Base-by-base conservation (phyloP, 2,797 vertebrate species). In the Hippopotamyrus pictus region DNA sequence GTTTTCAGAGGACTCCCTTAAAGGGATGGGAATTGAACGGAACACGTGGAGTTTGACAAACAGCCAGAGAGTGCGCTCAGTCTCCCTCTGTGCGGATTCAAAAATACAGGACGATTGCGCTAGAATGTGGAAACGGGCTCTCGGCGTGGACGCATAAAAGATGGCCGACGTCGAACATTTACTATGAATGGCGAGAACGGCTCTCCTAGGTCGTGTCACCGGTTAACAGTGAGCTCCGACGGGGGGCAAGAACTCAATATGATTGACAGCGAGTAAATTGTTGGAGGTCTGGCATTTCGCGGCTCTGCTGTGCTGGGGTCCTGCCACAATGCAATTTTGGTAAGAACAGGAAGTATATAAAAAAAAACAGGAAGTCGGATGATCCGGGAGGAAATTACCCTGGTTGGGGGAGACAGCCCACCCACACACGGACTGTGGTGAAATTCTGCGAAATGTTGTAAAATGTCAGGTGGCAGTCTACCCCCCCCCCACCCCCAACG, bases 1-100 rank as follows among this genome's bases (percentile, higher is more conserved):
- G 97, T 98, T 98, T 98, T 98, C 97, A 96, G 98, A 98, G 99
- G 97, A 96, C 97, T 98, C 97, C 97, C 96, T 97, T 97, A 97
- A 97, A 98, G 97, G 95, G 95, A 95, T 94, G 95, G 95, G 96
- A 12, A 86, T 96, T 98, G 97, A 97, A 97, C 96, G 96, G 97
- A 97, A 97, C 97, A 95, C 95, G 96, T 96, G 96, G 96, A 96
- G 97, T 97, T 98, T 97, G 97, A 97, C 97, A 97, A 98, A 98
- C 97, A 98, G 96, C 96, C 94, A 19, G 95, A 89, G 92, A 95
- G 96, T 29, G 65, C 7, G 95, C 96, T 96, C 96, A 96, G 96
- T 97, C 94, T 96, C 93, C 91, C 94, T 85, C 92, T 94, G 93
- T 92, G 95, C 95, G 91, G 95, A 97, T 94, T 96, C 96, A 97